These are phyloP conservation scores for Petrocephalus zakoni DNA, from an alignment of 2,113 vertebrate genomes.

Conservation along the genomic window DNA sequence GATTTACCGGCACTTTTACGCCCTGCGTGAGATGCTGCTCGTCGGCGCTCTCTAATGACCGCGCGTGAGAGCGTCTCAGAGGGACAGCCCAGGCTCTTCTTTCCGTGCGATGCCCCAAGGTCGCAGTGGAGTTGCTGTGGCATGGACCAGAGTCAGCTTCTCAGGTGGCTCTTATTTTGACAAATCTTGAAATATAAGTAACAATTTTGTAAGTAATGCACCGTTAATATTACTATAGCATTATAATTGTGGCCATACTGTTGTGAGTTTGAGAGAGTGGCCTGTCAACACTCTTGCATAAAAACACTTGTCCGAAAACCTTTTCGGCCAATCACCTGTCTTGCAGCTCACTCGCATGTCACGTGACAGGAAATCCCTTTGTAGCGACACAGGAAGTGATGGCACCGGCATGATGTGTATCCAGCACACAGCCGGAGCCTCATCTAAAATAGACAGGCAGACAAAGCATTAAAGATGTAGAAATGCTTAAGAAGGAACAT, in stretches of 20 bases:
- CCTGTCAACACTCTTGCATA: not conserved
- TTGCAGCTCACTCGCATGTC: not conserved
- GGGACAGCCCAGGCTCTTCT: no score
- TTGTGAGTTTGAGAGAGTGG: not conserved
- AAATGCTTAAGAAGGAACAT: not conserved
- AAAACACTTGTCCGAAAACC: not conserved
- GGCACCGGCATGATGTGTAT: not conserved
- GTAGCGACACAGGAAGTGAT: not conserved
- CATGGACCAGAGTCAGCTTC: not conserved
- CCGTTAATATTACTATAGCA: not conserved
- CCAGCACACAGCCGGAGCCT: not conserved
- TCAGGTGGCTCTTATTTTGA: not conserved
- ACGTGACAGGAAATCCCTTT: not conserved
- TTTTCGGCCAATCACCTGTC: not conserved
- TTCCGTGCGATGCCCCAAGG: no score
- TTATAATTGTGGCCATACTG: not conserved
- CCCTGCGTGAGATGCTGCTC: not conserved
- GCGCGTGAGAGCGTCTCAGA: no score
- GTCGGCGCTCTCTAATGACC: not conserved
- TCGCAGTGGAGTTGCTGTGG: not conserved
- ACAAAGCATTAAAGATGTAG: not conserved
- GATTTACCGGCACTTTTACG: not conserved
- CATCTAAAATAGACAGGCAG: not conserved
- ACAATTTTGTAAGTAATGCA: not conserved
- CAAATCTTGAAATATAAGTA: not conserved